These are phyloP conservation scores for Orthonyx spaldingii DNA, from an alignment of 2,113 vertebrate genomes.

Conservation along the genomic window DNA sequence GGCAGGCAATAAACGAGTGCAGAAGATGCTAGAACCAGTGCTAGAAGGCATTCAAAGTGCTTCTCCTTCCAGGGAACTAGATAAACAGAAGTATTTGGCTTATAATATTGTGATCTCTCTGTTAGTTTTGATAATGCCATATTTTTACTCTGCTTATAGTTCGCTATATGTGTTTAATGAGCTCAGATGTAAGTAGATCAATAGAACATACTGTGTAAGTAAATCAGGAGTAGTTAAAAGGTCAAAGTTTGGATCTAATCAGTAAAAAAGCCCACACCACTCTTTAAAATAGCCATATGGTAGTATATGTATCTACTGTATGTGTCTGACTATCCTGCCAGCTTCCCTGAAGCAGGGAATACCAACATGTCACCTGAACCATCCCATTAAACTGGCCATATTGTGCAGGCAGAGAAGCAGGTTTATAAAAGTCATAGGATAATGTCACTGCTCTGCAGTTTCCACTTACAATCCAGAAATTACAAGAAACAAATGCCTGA, in stretches of 20 bases:
- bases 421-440: not conserved
- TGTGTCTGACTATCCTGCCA: not conserved
- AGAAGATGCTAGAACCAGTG: no score
- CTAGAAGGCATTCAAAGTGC: no score
- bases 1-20: no score
- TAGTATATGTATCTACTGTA: not conserved
- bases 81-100: not conserved
- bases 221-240: conserved; percentile 28
- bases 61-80: no score
- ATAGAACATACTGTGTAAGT: conserved; percentile 14
- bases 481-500: not conserved
- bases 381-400: not conserved
- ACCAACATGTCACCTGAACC: not conserved
- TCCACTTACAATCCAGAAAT: not conserved
- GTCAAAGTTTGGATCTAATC: conserved; percentile 35
- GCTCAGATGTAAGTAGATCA: conserved; percentile 21
- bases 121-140: not conserved
- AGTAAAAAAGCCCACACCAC: not conserved
- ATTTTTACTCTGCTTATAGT: not conserved
- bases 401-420: not conserved
- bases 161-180: conserved; percentile 35
- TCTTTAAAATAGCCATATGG: not conserved
- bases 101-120: not conserved
- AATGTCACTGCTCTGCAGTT: not conserved
- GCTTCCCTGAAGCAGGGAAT: not conserved